These are phyloP conservation scores for Sphaerodactylus townsendi DNA, from an alignment of 2,113 vertebrate species.

Conservation along the genomic window DNA sequence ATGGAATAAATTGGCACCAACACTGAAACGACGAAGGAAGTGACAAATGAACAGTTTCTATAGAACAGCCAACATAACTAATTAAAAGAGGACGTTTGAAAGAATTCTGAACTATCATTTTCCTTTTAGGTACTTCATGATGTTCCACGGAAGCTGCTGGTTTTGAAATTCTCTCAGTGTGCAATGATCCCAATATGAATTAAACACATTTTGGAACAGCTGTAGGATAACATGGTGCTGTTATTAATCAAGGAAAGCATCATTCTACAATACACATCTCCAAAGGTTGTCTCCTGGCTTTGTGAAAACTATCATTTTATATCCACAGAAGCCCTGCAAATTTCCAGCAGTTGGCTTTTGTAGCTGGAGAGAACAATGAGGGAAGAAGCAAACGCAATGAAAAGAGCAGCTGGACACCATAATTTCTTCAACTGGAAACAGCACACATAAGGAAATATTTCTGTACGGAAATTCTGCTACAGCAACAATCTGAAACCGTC, in stretches of 20 bases:
- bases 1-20: background rate
- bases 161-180: background rate
- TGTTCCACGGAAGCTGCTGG: background rate
- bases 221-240: slow-evolving; percentile 5
- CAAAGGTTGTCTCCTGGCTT: background rate
- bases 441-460: slow-evolving; percentile 23
- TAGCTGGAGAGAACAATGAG: background rate
- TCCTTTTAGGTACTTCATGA: slow-evolving; percentile 1
- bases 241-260: background rate
- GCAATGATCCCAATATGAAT: background rate
- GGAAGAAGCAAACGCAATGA: slow-evolving; percentile 9
- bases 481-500: slow-evolving; percentile 31
- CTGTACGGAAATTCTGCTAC: slow-evolving; percentile 18
- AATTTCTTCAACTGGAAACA: slow-evolving; percentile 25
- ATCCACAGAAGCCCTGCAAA: background rate
- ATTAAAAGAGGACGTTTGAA: background rate
- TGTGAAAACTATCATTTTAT: background rate
- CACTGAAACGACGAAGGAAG: background rate
- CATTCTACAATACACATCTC: background rate
- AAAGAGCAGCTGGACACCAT: slow-evolving; percentile 14
- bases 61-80: background rate
- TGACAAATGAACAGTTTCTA: background rate
- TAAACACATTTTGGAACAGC: background rate
- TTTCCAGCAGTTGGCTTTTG: slow-evolving; percentile 18
- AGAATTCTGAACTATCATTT: background rate